phyloP scores from a whole-genome alignment of 92 coral and sea anemone genomes.

The Epizoanthus illoricatus region DNA sequence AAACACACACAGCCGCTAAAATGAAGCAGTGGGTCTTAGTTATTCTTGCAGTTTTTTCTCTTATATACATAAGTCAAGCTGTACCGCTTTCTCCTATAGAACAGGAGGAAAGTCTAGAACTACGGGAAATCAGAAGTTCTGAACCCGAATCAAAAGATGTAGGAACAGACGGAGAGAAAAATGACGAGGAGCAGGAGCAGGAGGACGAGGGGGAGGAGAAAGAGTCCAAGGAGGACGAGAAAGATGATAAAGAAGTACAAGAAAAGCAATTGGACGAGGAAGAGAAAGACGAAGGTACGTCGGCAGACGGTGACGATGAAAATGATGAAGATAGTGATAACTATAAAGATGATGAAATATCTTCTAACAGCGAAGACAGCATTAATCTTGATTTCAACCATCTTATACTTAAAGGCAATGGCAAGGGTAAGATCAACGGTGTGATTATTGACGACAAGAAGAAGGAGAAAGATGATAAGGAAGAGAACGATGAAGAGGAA shows the following conservation, averaged over 20 bases:
- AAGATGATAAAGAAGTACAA: conserved; percentile 37
- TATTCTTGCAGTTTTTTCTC: conserved; percentile 11
- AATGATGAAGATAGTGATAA: conserved; percentile 53
- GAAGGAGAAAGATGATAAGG: conserved; percentile 48
- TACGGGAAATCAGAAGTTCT: conserved; percentile 24
- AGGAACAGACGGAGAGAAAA: conserved; percentile 49
- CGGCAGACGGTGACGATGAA: conserved; percentile 38
- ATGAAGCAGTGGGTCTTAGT: conserved; percentile 35
- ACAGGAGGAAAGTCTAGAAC: conserved; percentile 4
- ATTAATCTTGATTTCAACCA: conserved; percentile 65
- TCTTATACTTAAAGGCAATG: conserved; percentile 64
- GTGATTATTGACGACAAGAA: conserved; percentile 56
- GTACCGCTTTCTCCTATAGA: conserved; percentile 21
- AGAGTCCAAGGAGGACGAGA: conserved; percentile 38
- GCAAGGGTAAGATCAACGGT: conserved; percentile 61
- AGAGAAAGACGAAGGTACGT: conserved; percentile 40
- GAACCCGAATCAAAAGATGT: conserved; percentile 15
- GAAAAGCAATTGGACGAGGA: conserved; percentile 20
- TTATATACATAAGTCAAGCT: conserved; percentile 16
- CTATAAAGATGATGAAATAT: conserved; percentile 33
- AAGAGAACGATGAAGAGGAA: conserved; percentile 13
- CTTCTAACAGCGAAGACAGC: conserved; percentile 46
- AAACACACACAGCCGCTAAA: conserved; percentile 27
- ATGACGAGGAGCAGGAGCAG: conserved; percentile 54
- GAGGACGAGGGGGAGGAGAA: conserved; percentile 57